Conservation (phyloP, 2,888 invertebrate species). For the Choristoneura rosaceana region DNA sequence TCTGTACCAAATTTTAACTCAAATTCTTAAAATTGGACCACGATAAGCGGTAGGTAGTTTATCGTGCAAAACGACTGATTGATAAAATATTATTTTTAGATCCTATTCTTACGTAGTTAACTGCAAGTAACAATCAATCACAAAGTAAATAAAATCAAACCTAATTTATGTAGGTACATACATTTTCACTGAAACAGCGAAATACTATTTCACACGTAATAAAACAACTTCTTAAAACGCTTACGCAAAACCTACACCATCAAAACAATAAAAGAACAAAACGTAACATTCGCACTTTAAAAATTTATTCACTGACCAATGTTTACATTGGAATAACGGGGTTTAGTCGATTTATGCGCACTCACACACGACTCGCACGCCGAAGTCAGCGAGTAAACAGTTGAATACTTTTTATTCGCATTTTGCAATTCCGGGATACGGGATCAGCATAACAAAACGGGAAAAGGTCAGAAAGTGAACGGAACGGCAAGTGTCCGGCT, state of each 20-base stretch:
- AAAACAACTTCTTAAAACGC: slow-evolving; percentile 1
- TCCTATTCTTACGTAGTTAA: too few relatives aligned
- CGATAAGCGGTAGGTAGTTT: too few relatives aligned
- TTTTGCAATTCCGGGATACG: slow-evolving; percentile 77
- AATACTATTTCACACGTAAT: not conserved
- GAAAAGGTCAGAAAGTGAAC: slow-evolving; percentile 85
- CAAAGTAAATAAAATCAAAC: not conserved
- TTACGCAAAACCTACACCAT: slow-evolving; percentile 19
- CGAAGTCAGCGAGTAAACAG: slow-evolving; percentile 82
- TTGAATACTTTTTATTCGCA: slow-evolving; percentile 82
- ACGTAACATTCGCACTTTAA: slow-evolving; percentile 43
- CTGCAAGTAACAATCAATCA: not conserved
- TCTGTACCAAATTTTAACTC: too few relatives aligned
- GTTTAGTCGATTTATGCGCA: slow-evolving; percentile 75
- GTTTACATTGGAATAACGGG: slow-evolving; percentile 58
- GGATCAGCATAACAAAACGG: slow-evolving; percentile 84
- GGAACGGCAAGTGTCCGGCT: slow-evolving; percentile 82
- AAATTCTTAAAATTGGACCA: too few relatives aligned
- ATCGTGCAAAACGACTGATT: too few relatives aligned
- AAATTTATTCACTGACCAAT: slow-evolving; percentile 55
- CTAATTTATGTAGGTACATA: not conserved
- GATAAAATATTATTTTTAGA: too few relatives aligned
- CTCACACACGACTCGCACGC: slow-evolving; percentile 75
- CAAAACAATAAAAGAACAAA: slow-evolving; percentile 43
- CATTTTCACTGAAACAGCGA: not conserved